Base-by-base conservation (phyloP, 2,113 vertebrate genomes). In the Bubo scandiacus region DNA sequence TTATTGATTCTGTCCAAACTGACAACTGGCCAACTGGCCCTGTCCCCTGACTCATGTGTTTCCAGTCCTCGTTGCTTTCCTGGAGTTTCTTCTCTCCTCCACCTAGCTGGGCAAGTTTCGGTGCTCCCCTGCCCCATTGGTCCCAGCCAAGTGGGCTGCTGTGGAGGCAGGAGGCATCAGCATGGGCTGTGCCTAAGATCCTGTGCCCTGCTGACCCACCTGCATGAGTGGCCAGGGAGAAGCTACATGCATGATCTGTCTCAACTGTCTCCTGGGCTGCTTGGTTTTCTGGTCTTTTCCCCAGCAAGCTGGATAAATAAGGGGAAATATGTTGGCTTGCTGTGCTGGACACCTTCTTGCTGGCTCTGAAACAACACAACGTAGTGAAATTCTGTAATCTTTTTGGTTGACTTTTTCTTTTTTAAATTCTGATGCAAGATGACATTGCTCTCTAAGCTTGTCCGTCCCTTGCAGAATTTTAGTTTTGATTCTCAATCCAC, bases 141-240 rank as follows among this genome's bases (percentile, higher is more conserved):
- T 86, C 13, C 8, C 15, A 34, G 11, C 5, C 29, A 72, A 40
- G 3, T 2, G 4, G 47, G 36, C 34, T 57, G 32, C 15, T 0
- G 0, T 6, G 36, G 27, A 55, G 21, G n/a, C 12, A 63, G 25
- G 38, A 82, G 29, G 25, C 42, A 79, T 2, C 27, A 62, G 9
- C 7, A 7, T 5, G 21, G 12, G 25, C 13, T 0, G 1, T 71
- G 19, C 7, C 25, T 1, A 1, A 54, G 47, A 7, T 26, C 15
- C 10, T 1, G 0, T 11, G 17, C 15, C 36, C 32, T 74, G 51
- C 49, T 66, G 36, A n/a, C 4, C 4, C 5, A 34, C 22, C 21
- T 30, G 11, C 23, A 32, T 1, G 3, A 26, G 19, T 29, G 13
- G 54, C 34, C 40, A n/a, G 21, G 16, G 18, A 86, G 30, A 11